Conservation (phyloP, 2,113 vertebrate genomes). For the Felis chaus region DNA sequence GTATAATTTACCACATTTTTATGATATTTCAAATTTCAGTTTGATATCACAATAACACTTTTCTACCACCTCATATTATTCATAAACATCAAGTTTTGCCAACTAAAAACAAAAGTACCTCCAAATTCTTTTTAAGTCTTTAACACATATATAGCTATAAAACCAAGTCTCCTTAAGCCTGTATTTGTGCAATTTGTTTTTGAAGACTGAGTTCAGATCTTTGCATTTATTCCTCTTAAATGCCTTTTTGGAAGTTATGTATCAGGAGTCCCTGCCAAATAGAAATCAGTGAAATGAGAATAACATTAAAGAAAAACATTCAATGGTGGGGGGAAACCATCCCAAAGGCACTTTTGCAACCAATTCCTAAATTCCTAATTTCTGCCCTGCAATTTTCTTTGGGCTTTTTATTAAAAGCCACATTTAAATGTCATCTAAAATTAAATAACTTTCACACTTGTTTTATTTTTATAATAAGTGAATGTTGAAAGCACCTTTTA, state of each 20-base stretch:
- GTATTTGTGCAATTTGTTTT: slow-evolving; percentile 12
- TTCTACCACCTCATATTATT: neutral
- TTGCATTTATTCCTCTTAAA: slow-evolving; percentile 35
- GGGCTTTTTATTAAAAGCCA: slow-evolving; percentile 1
- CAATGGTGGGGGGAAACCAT: neutral
- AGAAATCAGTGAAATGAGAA: slow-evolving; percentile 45
- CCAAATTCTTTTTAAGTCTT: neutral
- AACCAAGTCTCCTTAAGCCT: neutral
- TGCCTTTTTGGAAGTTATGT: slow-evolving; percentile 13
- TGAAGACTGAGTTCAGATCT: neutral
- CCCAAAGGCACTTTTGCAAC: neutral
- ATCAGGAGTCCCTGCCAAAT: neutral
- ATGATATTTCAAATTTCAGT: slow-evolving; percentile 11
- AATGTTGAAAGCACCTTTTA: neutral
- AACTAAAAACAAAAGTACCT: slow-evolving; percentile 2
- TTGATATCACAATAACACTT: slow-evolving; percentile 3
- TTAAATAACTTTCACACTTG: neutral
- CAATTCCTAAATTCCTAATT: slow-evolving; percentile 18
- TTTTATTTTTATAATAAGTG: slow-evolving; percentile 44
- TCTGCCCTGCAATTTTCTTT: neutral
- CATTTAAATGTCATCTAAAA: slow-evolving; percentile 45
- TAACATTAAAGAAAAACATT: neutral
- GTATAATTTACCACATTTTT: neutral
- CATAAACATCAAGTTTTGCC: neutral
- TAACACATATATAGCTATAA: neutral